phyloP scores from a whole-genome alignment of 37 sponge, comb jelly and placozoan genomes.

The Haliclona indistincta region DNA sequence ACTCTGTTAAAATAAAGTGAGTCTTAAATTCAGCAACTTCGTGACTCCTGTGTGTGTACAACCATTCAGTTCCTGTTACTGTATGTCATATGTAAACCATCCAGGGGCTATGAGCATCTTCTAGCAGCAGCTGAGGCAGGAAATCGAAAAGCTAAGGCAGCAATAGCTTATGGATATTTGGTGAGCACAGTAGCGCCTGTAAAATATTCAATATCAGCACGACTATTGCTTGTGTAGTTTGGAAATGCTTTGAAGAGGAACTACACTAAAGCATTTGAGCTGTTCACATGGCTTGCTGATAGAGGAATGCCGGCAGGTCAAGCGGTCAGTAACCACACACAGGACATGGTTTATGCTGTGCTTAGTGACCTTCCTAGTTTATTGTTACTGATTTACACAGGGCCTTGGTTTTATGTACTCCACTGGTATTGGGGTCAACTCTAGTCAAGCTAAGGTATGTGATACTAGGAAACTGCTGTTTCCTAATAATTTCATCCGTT shows the following conservation, averaged over 20 bases:
- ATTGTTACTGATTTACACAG: constrained; percentile 29
- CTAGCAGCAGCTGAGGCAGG: constrained; percentile 43
- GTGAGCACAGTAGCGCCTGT: constrained; percentile 35
- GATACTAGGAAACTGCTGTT: background rate
- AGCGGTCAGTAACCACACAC: constrained; percentile 36
- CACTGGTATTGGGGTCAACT: constrained; percentile 80
- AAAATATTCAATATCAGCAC: background rate
- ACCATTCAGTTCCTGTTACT: no score
- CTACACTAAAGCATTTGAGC: constrained; percentile 75
- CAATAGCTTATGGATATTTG: constrained; percentile 58
- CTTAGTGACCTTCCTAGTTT: background rate
- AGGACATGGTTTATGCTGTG: background rate
- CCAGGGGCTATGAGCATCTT: constrained; percentile 48
- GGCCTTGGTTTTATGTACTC: constrained; percentile 93
- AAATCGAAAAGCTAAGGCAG: constrained; percentile 52
- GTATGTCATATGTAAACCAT: no score
- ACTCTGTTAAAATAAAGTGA: no score
- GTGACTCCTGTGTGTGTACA: no score
- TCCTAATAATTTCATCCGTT: constrained; percentile 9
- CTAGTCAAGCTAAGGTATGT: constrained; percentile 92
- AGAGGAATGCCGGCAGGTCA: constrained; percentile 82
- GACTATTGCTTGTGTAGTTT: constrained; percentile 34
- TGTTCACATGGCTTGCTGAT: constrained; percentile 71
- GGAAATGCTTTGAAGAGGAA: constrained; percentile 55
- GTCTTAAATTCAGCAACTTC: no score